Percentiles rank a stretch among this genome's conserved stretches.
These are phyloP conservation scores for Alectoris magna DNA, from an alignment of 2,797 vertebrate species.

Conservation along the genomic window DNA sequence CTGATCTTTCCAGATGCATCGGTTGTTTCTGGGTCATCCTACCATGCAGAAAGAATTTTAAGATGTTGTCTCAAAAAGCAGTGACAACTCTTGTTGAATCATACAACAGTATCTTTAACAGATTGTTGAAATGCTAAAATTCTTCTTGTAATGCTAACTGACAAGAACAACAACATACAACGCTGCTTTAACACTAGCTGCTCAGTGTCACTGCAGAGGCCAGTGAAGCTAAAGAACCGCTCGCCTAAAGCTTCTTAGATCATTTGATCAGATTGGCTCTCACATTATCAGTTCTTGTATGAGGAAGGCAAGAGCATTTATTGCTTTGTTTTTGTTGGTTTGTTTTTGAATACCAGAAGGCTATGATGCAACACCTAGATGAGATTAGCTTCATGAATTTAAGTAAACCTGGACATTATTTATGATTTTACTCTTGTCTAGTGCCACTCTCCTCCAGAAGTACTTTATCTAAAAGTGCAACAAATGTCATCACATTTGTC, in stretches of 20 bases:
- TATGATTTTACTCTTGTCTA: background rate
- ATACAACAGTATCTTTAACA: background rate
- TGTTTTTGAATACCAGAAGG: background rate
- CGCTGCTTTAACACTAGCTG: background rate
- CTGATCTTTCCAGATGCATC: background rate
- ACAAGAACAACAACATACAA: background rate
- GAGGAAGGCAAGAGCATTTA: background rate
- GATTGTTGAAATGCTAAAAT: too few relatives aligned
- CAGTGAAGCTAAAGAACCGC: background rate
- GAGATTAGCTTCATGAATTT: background rate
- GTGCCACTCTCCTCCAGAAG: background rate
- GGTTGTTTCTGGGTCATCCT: background rate
- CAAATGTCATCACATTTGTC: background rate
- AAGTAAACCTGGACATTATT: background rate
- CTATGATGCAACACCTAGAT: background rate
- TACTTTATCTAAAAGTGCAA: background rate
- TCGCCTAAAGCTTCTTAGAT: background rate
- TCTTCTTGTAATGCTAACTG: background rate
- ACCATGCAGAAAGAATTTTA: background rate
- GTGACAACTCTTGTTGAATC: background rate
- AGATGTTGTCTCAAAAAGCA: background rate
- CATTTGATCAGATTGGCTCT: background rate
- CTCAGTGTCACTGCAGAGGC: background rate
- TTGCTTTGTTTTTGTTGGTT: background rate
- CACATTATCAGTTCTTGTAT: background rate